Evolutionary conservation across 1,140 invertebrate genomes (phyloP), one percentile per base, ranked within the genome.

Genomic region (Riptortus pedestris): DNA sequence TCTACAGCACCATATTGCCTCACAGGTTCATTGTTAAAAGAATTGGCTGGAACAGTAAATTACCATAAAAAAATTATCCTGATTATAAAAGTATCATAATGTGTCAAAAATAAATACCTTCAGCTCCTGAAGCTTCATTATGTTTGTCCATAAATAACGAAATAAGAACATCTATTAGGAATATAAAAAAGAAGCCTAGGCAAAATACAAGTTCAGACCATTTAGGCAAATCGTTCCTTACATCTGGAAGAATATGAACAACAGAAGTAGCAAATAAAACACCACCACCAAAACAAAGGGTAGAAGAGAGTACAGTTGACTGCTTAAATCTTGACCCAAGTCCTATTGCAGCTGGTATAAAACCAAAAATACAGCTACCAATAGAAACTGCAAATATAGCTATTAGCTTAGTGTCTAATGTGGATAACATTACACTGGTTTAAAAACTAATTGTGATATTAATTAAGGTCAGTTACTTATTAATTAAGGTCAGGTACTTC

Each of bases 191-290:
- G 68, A 83, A 83, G 12, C 81, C 81, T 16, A 68, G 59, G 62
- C 80, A 79, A 60, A 80, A 74, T 11, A 80, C 66, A 2, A 83
- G 65, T 68, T 83, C 79, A 0, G 78, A 60, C 64, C 58, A 67
- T 16, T 61, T 29, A 5, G 45, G 61, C 2, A 69, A 27, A 20
- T n/a, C 31, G 24, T 20, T 7, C 28, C 66, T 63, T 9, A 60
- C 86, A 77, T 96, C 93, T 0, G 93, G 93, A 38, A 96, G 74
- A 63, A 97, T 76, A 73, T 97, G 93, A 57, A 93, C 77, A 67
- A 96, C 90, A 0, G 89, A 92, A 0, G 93, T 96, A 47, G 87
- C 85, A 63, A 97, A 79, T 12, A 97, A 80, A 1, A 96, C 91
- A 1, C 94, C 93, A 2, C 91, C 93, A 1, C 92, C 92, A 68